phyloP scores from a whole-genome alignment of 2,888 invertebrate species.

The Scaptodrosophila latifasciaeformis region DNA sequence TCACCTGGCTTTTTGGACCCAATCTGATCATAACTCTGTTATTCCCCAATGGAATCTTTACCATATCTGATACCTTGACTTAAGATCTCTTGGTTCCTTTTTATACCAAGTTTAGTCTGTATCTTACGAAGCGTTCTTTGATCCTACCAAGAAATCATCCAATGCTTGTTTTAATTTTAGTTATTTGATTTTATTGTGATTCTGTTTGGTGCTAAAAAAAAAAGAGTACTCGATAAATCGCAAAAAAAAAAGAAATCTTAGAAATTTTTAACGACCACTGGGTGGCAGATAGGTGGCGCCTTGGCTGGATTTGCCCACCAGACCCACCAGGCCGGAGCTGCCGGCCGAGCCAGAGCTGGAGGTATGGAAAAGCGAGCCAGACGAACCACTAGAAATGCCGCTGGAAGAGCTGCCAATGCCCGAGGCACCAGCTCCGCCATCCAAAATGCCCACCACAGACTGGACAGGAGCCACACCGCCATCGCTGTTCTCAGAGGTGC shows the following conservation, averaged over 20 bases:
- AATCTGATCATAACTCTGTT: too few species aligned
- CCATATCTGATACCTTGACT: too few species aligned
- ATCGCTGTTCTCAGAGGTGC: constrained; percentile 68
- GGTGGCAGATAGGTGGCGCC: constrained; percentile 53
- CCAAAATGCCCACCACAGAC: constrained; percentile 70
- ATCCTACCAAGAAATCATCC: too few species aligned
- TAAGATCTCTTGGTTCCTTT: too few species aligned
- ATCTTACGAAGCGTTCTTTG: too few species aligned
- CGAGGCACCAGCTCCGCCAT: constrained; percentile 31
- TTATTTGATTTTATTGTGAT: not conserved
- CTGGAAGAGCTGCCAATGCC: constrained; percentile 13
- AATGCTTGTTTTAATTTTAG: not conserved
- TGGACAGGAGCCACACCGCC: constrained; percentile 70
- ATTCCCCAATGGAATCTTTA: too few species aligned
- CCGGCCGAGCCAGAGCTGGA: constrained; percentile 1
- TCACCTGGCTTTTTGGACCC: too few species aligned
- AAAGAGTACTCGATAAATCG: constrained; percentile 16
- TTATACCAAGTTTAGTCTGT: too few species aligned
- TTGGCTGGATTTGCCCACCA: constrained; percentile 33
- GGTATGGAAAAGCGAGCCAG: not conserved
- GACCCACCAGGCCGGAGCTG: constrained; percentile 1
- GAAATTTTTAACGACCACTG: constrained; percentile 34
- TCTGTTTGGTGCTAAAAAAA: constrained; percentile 8
- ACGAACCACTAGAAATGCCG: constrained; percentile 13
- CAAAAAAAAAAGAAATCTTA: constrained; percentile 30